Evolutionary conservation across 1,140 invertebrate species (phyloP).

Genomic region (Elymnias hypermnestra): DNA sequence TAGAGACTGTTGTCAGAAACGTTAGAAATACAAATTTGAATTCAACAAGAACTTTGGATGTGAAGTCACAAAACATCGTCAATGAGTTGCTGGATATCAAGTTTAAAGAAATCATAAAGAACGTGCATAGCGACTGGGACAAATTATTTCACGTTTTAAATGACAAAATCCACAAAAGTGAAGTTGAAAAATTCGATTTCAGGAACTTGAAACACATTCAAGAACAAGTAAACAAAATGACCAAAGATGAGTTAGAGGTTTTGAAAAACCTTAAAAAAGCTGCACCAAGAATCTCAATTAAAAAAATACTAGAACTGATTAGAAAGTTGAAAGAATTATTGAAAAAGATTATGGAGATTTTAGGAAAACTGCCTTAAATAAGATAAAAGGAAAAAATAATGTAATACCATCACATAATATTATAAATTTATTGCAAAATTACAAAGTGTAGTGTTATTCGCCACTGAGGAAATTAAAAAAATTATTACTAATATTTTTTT

Average conservation of each 20-base stretch:
- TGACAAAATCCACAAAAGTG: constrained; percentile 19
- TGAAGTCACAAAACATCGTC: constrained; percentile 4
- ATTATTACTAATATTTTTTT: too few relatives aligned
- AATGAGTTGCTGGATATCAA: constrained; percentile 21
- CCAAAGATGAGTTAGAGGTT: constrained; percentile 11
- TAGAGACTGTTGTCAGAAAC: not conserved
- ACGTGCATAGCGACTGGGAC: not conserved
- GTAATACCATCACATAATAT: too few relatives aligned
- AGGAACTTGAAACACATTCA: constrained; percentile 25
- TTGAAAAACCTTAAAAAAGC: constrained; percentile 16
- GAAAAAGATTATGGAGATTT: not conserved
- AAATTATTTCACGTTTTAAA: constrained; percentile 3
- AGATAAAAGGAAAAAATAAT: too few relatives aligned
- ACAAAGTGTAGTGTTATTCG: too few relatives aligned
- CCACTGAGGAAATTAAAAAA: too few relatives aligned
- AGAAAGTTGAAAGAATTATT: constrained; percentile 1
- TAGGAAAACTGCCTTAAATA: not conserved
- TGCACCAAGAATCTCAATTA: constrained; percentile 5
- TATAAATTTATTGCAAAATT: too few relatives aligned
- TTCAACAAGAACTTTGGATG: not conserved
- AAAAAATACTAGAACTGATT: constrained; percentile 11
- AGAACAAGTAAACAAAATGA: constrained; percentile 21
- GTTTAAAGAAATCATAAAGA: constrained; percentile 5
- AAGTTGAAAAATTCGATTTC: constrained; percentile 12
- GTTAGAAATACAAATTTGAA: not conserved